Evolutionary conservation across 1,140 invertebrate species (phyloP).

Genomic region (Drosophila kikkawai): DNA sequence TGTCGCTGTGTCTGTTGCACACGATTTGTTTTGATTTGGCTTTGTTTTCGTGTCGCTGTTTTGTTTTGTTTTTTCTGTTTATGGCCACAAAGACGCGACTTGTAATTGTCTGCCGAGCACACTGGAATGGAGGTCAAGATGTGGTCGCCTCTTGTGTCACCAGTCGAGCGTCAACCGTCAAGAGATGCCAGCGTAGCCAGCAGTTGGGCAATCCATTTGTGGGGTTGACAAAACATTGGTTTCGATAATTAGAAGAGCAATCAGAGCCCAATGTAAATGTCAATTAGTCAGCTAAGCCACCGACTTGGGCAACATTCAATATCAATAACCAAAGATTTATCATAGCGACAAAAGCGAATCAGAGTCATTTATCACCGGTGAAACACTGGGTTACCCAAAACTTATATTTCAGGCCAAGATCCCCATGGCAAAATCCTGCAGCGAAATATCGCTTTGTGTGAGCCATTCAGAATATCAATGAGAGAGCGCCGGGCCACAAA

Average conservation of each 20-base stretch:
- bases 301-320: constrained; percentile 27
- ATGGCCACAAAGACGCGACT: constrained; percentile 39
- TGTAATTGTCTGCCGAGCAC: constrained; percentile 52
- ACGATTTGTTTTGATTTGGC: constrained; percentile 68
- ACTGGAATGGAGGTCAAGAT: constrained; percentile 74
- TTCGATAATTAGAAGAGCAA: constrained; percentile 46
- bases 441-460: constrained; percentile 44
- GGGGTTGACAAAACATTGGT: constrained; percentile 48
- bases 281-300: constrained; percentile 30
- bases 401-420: constrained; percentile 30
- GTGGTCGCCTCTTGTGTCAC: constrained; percentile 72
- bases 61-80: background rate
- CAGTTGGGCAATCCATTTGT: constrained; percentile 25
- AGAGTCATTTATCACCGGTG: constrained; percentile 49
- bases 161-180: constrained; percentile 1
- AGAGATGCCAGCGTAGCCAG: constrained; percentile 20
- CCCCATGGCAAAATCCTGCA: constrained; percentile 27
- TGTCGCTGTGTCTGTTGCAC: constrained; percentile 47
- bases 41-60: constrained; percentile 26
- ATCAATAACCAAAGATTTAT: constrained; percentile 45
- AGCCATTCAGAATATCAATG: constrained; percentile 71
- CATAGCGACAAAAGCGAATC: constrained; percentile 39
- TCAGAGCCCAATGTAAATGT: constrained; percentile 40
- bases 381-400: constrained; percentile 4
- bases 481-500: constrained; percentile 49